Percentiles rank a stretch among this genome's conserved stretches.
Evolutionary conservation across 1,140 invertebrate genomes (phyloP).

Genomic region (Anoplolepis gracilipes): DNA sequence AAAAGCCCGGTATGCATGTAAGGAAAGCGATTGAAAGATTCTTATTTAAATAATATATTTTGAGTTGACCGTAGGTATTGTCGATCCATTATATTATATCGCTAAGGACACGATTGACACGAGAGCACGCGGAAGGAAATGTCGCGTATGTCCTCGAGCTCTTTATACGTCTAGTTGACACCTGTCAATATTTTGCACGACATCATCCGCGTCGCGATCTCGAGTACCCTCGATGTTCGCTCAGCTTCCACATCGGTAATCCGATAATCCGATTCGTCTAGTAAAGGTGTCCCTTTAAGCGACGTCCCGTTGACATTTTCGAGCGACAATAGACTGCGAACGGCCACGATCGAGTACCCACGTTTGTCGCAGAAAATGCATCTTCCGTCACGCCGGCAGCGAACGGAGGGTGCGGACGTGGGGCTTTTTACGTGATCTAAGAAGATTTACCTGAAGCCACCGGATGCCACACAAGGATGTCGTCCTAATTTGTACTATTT

Average conservation of each 20-base stretch:
- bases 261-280: constrained; percentile 83
- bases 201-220: constrained; percentile 9
- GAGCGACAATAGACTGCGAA: constrained; percentile 83
- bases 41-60: not conserved
- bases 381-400: constrained; percentile 60
- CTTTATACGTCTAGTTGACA: constrained; percentile 42
- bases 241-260: constrained; percentile 78
- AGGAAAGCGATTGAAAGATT: not conserved
- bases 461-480: constrained; percentile 76
- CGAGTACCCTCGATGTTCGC: constrained; percentile 57
- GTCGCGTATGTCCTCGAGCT: not conserved
- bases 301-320: constrained; percentile 80
- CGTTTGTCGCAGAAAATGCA: constrained; percentile 63
- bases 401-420: constrained; percentile 56
- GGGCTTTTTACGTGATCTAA: constrained; percentile 79
- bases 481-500: constrained; percentile 81
- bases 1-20: not conserved
- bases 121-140: not conserved
- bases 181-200: constrained; percentile 63
- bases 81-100: not conserved
- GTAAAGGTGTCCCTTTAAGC: constrained; percentile 77
- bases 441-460: constrained; percentile 82
- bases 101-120: constrained; percentile 12
- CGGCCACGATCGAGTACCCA: constrained; percentile 63
- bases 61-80: not conserved